phyloP scores from a whole-genome alignment of 2,797 vertebrate genomes.

The Pipistrellus pipistrellus region DNA sequence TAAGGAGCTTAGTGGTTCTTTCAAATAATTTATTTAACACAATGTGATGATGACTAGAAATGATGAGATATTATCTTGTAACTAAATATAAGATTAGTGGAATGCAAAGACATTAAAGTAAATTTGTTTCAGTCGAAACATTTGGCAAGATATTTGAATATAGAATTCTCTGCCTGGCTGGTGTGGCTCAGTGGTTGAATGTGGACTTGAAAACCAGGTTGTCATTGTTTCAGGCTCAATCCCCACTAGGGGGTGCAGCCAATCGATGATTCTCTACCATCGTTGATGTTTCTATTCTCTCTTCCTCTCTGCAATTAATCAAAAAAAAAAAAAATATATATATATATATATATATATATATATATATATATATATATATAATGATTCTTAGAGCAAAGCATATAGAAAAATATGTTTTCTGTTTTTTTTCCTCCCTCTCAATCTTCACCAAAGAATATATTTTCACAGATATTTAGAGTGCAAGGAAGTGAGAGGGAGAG shows the following conservation, averaged over 20 bases:
- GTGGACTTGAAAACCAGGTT: too few species aligned
- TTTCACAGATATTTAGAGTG: background rate
- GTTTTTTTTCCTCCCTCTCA: background rate
- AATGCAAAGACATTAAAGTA: background rate
- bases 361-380: too few species aligned
- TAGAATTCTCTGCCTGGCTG: background rate
- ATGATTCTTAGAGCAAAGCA: background rate
- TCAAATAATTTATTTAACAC: conserved; percentile 35
- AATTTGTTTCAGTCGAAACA: background rate
- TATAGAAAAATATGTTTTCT: background rate
- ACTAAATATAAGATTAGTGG: background rate
- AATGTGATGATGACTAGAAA: background rate
- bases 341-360: too few species aligned
- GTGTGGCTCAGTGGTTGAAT: too few species aligned
- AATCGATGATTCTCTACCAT: too few species aligned
- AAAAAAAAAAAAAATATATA: too few species aligned
- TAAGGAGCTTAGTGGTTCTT: background rate
- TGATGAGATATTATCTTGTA: background rate
- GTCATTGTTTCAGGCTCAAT: too few species aligned
- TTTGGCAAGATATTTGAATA: conserved; percentile 24
- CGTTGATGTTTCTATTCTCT: too few species aligned
- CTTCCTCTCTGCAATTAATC: too few species aligned
- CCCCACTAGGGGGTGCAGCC: too few species aligned
- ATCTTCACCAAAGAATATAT: background rate
- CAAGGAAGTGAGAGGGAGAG: too few species aligned